phyloP scores from a whole-genome alignment of 1,140 invertebrate species.

The Atopsyche davidsoni region DNA sequence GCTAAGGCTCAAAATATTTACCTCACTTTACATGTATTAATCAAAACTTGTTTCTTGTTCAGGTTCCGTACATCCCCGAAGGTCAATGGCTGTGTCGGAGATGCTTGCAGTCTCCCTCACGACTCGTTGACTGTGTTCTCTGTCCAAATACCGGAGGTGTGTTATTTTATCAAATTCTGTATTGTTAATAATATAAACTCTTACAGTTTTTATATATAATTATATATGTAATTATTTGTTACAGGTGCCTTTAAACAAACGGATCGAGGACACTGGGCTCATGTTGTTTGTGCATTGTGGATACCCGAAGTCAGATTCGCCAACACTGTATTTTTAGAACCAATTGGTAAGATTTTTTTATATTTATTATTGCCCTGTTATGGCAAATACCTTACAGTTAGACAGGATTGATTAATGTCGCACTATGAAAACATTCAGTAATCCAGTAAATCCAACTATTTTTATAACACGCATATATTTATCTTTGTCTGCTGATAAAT shows the following conservation, averaged over 20 bases:
- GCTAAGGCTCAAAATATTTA: too few relatives aligned
- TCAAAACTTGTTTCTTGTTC: not conserved
- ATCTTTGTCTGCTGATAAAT: not conserved
- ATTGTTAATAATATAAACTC: not conserved
- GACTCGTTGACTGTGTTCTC: conserved; percentile 92
- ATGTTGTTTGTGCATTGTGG: conserved; percentile 98
- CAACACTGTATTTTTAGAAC: conserved; percentile 95
- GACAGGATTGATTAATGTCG: not conserved
- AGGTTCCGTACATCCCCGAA: conserved; percentile 95
- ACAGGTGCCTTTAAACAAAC: conserved; percentile 96
- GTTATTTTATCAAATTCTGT: conserved; percentile 2
- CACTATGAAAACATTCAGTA: too few relatives aligned
- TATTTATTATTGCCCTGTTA: too few relatives aligned
- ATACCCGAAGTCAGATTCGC: conserved; percentile 98
- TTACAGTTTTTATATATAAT: not conserved
- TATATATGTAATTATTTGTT: conserved; percentile 11
- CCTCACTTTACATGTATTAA: too few relatives aligned
- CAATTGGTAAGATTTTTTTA: conserved; percentile 55
- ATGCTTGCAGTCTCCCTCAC: conserved; percentile 92
- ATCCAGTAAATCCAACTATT: too few relatives aligned
- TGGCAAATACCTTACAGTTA: not conserved
- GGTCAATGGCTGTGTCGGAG: conserved; percentile 95
- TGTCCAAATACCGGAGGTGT: conserved; percentile 92
- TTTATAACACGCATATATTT: too few relatives aligned
- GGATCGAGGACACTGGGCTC: conserved; percentile 92